These are phyloP conservation scores for Holacanthus passer DNA, from an alignment of 2,113 vertebrate species.

Conservation along the genomic window DNA sequence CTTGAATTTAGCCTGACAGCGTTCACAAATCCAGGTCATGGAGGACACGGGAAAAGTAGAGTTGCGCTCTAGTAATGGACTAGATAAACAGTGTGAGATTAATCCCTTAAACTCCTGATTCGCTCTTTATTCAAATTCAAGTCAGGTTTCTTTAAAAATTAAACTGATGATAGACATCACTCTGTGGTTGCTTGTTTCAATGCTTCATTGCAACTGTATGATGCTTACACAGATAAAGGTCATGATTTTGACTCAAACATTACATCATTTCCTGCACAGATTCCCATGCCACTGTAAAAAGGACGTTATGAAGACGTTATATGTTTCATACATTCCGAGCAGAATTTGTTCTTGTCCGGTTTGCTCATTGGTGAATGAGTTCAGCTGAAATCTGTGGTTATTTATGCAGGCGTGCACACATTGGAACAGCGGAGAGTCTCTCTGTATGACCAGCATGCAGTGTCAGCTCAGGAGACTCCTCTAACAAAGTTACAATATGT, in stretches of 20 bases:
- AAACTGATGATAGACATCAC: neutral
- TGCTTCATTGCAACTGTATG: neutral
- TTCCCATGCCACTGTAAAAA: neutral
- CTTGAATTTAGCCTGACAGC: slow-evolving; percentile 53
- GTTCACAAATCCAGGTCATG: slow-evolving; percentile 43
- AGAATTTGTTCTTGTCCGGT: neutral
- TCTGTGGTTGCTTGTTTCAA: too few relatives aligned
- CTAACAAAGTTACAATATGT: slow-evolving; percentile 53
- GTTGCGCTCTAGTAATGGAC: neutral
- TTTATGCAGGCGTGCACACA: neutral
- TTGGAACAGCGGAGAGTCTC: neutral
- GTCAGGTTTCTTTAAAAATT: neutral
- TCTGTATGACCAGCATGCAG: slow-evolving; percentile 13
- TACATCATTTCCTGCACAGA: neutral
- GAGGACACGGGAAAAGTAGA: slow-evolving; percentile 21
- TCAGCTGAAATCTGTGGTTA: neutral
- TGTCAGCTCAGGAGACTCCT: slow-evolving; percentile 26
- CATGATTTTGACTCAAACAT: neutral
- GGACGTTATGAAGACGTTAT: neutral
- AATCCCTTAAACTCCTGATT: neutral
- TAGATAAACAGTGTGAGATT: slow-evolving; percentile 8
- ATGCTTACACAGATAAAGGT: neutral
- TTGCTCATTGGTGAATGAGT: neutral
- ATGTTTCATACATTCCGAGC: neutral
- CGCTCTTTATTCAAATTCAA: neutral